phyloP scores from a whole-genome alignment of 1,140 invertebrate genomes.

The Neodiprion lecontei region DNA sequence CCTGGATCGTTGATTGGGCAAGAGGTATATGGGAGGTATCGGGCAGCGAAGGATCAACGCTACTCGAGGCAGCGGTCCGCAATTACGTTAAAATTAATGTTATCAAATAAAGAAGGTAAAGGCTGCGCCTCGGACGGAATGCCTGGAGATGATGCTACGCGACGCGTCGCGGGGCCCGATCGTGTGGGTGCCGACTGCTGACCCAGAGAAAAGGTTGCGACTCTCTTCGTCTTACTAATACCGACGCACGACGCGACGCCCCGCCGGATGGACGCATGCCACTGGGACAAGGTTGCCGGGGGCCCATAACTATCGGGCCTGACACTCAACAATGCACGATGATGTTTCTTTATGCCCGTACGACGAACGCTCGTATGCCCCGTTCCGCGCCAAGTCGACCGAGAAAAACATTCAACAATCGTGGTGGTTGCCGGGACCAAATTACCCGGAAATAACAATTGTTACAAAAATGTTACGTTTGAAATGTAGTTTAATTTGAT shows the following conservation, averaged over 20 bases:
- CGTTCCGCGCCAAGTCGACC: slow-evolving; percentile 19
- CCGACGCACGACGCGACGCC: not conserved
- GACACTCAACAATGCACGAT: slow-evolving; percentile 52
- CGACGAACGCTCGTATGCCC: slow-evolving; percentile 42
- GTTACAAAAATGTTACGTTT: too few species aligned
- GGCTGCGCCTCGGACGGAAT: not conserved
- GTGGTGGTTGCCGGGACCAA: too few species aligned
- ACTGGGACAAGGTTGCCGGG: slow-evolving; percentile 60
- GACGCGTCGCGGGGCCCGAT: not conserved
- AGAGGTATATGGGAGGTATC: not conserved
- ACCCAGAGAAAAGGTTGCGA: slow-evolving; percentile 2
- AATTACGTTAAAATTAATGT: not conserved
- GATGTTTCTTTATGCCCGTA: slow-evolving; percentile 37
- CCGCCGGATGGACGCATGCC: slow-evolving; percentile 30
- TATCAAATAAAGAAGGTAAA: not conserved
- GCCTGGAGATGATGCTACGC: not conserved
- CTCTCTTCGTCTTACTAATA: not conserved
- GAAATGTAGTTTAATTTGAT: too few species aligned
- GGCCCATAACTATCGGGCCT: slow-evolving; percentile 57
- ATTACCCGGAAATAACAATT: too few species aligned
- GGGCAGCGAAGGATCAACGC: not conserved
- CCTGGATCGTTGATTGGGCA: not conserved
- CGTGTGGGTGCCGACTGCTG: not conserved
- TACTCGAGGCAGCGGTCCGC: not conserved
- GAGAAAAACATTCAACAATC: too few species aligned